Conservation (phyloP, 2,888 invertebrate species). For the Eucera pruinosa region DNA sequence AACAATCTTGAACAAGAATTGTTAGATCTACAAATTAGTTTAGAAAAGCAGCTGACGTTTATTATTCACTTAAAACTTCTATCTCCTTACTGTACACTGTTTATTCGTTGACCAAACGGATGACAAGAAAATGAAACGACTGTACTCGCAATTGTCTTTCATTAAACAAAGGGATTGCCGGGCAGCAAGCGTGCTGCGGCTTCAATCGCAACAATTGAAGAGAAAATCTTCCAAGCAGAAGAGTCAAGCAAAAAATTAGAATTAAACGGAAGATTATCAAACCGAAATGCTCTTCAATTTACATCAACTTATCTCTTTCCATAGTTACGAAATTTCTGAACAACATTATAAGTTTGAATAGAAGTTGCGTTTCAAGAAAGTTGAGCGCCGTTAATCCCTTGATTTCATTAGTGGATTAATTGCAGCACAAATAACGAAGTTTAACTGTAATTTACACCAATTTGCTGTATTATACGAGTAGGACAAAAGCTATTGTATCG, state of each 20-base stretch:
- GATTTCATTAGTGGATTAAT: too few relatives aligned
- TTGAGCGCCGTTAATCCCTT: too few relatives aligned
- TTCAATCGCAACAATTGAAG: slow-evolving; percentile 18
- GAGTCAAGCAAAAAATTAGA: not conserved
- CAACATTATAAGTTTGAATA: too few relatives aligned
- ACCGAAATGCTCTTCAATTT: slow-evolving; percentile 16
- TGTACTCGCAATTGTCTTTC: slow-evolving; percentile 6
- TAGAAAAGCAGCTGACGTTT: not conserved
- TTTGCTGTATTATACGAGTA: too few relatives aligned
- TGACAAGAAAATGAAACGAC: slow-evolving; percentile 6
- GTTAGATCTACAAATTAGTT: not conserved
- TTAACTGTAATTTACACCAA: too few relatives aligned
- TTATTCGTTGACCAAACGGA: not conserved
- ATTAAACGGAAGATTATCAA: slow-evolving; percentile 15
- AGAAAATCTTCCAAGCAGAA: slow-evolving; percentile 2
- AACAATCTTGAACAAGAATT: not conserved
- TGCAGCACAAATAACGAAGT: too few relatives aligned
- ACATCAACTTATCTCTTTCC: not conserved
- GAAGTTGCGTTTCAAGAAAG: too few relatives aligned
- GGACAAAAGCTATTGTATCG: too few relatives aligned
- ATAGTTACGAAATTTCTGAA: not conserved
- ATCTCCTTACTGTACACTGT: not conserved
- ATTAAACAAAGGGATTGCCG: slow-evolving; percentile 11
- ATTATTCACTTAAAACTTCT: not conserved
- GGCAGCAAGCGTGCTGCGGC: slow-evolving; percentile 9